Base-by-base conservation (phyloP, 2,888 invertebrate genomes). In the Microdon myrmicae region DNA sequence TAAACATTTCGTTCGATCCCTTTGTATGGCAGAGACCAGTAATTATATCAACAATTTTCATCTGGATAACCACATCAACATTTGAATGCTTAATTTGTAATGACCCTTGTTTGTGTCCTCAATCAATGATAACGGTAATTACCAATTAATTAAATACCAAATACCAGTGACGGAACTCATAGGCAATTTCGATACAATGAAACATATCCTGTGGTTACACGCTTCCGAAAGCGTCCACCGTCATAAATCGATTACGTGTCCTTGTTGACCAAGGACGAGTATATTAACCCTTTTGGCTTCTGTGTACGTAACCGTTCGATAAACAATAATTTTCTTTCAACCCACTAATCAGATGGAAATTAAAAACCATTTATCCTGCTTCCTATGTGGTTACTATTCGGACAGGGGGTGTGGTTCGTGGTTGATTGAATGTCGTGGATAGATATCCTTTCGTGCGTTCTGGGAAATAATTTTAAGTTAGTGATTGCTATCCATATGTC, bases 321-420 rank as follows among this genome's bases (percentile, higher is more conserved):
- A 58, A 64, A 64, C 64, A 64, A 53, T 64, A 64, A 64, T 64
- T 58, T 64, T 56, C 56, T 34, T 41, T 47, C 58, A 58, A 64
- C 58, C 64, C 45, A 45, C 47, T 64, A 64, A 64, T 64, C 58
- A 64, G 64, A 10, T 64, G 12, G 58, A 53, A 64, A 64, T 64
- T 64, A 64, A 64, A 64, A 64, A 64, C 37, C 64, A 58, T 64
- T 64, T 64, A 64, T 37, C 32, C 45, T 51, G 49, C 38, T 45
- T 47, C 49, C 45, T 41, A 41, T 43, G 54, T 38, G 28, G 10
- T 9, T 26, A 26, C 9, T 35, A 20, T 20, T 16, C 14, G 26
- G 16, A 10, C 44, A 3, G 58, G 56, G 58, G 64, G 64, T 20
- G 64, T 64, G 53, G 32, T 37, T 58, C 37, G 32, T 53, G 51